Conservation (phyloP, 1,140 invertebrate genomes). For the Macrotrachela quadricornifera region DNA sequence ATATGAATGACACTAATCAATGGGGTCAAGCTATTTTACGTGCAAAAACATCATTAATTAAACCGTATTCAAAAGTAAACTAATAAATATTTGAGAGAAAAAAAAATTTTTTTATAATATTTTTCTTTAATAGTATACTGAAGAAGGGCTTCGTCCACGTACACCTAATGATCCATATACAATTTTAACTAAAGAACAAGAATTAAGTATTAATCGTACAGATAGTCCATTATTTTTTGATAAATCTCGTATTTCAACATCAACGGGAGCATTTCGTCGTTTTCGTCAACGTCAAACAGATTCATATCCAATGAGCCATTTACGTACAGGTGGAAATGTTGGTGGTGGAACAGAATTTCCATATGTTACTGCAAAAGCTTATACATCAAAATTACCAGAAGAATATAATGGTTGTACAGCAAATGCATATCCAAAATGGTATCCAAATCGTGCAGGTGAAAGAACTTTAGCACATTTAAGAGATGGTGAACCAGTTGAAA, state of each 20-base stretch:
- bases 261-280: background rate
- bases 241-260: background rate
- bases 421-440: conserved; percentile 21
- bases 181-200: conserved; percentile 17
- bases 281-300: background rate
- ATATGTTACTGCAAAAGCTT: conserved; percentile 14
- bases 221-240: background rate
- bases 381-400: conserved; percentile 12
- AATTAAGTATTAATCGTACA: conserved; percentile 17
- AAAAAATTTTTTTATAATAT: no score
- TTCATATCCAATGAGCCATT: background rate
- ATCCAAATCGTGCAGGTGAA: conserved; percentile 21
- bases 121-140: background rate
- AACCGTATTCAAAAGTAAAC: no score
- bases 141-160: conserved; percentile 12
- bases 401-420: conserved; percentile 18
- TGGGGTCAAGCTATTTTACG: no score
- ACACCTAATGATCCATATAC: conserved; percentile 22
- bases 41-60: no score
- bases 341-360: conserved; percentile 11
- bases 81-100: no score
- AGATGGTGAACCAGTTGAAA: conserved; percentile 17
- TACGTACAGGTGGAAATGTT: background rate
- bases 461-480: background rate
- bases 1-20: no score